Evolutionary conservation across 2,797 vertebrate genomes (phyloP).

Genomic region (Hydrophis major): DNA sequence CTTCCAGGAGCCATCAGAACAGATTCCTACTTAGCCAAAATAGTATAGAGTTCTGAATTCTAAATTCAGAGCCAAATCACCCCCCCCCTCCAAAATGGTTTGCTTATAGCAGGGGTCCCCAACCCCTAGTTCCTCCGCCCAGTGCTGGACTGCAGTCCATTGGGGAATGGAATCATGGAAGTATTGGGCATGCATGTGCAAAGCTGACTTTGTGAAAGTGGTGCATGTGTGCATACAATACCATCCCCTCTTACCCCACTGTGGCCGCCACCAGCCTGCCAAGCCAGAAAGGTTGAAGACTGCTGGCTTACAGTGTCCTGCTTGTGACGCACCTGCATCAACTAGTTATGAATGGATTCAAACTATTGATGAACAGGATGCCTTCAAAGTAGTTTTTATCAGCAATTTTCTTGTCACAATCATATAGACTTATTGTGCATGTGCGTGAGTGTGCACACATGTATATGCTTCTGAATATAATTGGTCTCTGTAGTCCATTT

Average conservation of each 20-base stretch:
- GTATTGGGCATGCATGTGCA: not conserved
- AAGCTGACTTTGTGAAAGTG: not conserved
- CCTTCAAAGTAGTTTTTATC: not conserved
- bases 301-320: not conserved
- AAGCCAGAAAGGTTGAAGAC: not conserved
- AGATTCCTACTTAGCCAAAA: not conserved
- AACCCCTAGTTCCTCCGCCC: not conserved
- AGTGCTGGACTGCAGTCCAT: not conserved
- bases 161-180: not conserved
- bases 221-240: fast-evolving
- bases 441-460: no score
- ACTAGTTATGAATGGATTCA: not conserved
- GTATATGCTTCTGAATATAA: not conserved
- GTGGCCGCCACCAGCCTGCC: not conserved
- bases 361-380: not conserved
- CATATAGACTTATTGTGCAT: not conserved
- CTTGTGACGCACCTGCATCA: not conserved
- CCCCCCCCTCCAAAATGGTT: not conserved
- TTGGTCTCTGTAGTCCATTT: not conserved
- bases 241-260: not conserved
- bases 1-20: not conserved
- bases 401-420: not conserved
- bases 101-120: not conserved
- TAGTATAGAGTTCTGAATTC: not conserved
- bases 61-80: not conserved